Evolutionary conservation across 2,113 vertebrate species (phyloP), one percentile per base, ranked within the genome.

Genomic region (Strix uralensis): DNA sequence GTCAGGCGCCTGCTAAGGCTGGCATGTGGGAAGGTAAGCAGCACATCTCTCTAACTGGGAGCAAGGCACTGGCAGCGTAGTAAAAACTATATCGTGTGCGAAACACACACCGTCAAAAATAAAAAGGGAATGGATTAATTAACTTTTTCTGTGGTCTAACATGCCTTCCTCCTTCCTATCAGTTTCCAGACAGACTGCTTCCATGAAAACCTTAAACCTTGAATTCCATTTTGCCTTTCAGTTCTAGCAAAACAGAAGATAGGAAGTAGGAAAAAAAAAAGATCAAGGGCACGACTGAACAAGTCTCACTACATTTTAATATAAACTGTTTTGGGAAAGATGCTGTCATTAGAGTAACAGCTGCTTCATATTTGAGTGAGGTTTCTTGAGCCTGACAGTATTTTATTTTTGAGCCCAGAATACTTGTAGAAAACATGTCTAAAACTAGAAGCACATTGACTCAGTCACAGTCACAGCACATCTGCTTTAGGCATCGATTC

Each of bases 1-100:
- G 49, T 2, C 54, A 13, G 49, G 62, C 10, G 4, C 3, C 30
- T 26, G 49, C 63, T 4, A 14, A 34, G 32, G 74, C 67, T 3
- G 42, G 78, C 78, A 34, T 2, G 34, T 3, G 25, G 66, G 59
- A 54, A 59, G 36, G 36, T 6, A 4, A 44, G 34, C 11, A 51
- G 57, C 32, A 30, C 21, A 19, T 7, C 74, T 25, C 59, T 19
- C 59, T 54, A 61, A 5, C 10, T 3, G 4, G 34, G 21, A 44
- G 52, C 59, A 12, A 51, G 18, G 30, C 17, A 22, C 30, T 22
- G 18, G 9, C 27, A 25, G 4, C 0, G 5, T 13, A 19, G 19
- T 15, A 32, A 49, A 29, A 52, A 44, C 23, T 40, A 8, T 5
- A n/a, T 2, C 1, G 3, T 25, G 4, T 3, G 32, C 15, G 13